Base-by-base conservation (phyloP, 2,113 vertebrate species). In the Ciconia maguari region DNA sequence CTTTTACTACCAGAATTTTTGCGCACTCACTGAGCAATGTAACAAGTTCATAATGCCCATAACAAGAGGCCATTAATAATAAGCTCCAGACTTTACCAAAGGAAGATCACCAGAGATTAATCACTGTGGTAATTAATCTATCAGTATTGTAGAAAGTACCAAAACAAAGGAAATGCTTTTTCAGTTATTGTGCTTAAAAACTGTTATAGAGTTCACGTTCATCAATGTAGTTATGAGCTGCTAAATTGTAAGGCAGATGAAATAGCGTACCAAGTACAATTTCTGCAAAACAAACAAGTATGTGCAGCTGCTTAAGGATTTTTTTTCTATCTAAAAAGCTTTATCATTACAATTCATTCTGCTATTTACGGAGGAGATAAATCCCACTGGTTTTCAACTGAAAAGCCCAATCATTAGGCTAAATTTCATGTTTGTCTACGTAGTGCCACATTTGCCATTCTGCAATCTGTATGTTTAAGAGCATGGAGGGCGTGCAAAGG, bases 1-100 rank as follows among this genome's bases (percentile, higher is more conserved):
- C 88, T 93, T 48, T 44, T 58, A 44, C 79, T 94, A 94, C 79
- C 55, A 94, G 36, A 76, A 87, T 90, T 96, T 92, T 90, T 49
- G n/a, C 18, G 15, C 49, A 29, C 46, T 94, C 95, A 48, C 65
- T 60, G 51, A 94, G 66, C 74, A 86, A 36, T 16, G 9, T 46
- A 91, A 93, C 68, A 91, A 95, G 72, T 74, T 78, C 87, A 61
- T 61, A 87, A 72, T 30, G 5, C 22, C 57, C 70, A 66, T 62
- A 61, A 65, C 24, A 66, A 62, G 17, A 81, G 24, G 22, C 7
- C 10, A 52, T 90, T 83, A 80, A 81, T 85, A 66, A 85, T 49
- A 72, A 93, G 34, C 46, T 64, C 46, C 18, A 69, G 26, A 70
- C 38, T 95, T 80, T 30, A 76, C 42, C 72, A 69, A 70, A 76